phyloP scores from a whole-genome alignment of 2,888 invertebrate species.

The Diplazon laetatorius region DNA sequence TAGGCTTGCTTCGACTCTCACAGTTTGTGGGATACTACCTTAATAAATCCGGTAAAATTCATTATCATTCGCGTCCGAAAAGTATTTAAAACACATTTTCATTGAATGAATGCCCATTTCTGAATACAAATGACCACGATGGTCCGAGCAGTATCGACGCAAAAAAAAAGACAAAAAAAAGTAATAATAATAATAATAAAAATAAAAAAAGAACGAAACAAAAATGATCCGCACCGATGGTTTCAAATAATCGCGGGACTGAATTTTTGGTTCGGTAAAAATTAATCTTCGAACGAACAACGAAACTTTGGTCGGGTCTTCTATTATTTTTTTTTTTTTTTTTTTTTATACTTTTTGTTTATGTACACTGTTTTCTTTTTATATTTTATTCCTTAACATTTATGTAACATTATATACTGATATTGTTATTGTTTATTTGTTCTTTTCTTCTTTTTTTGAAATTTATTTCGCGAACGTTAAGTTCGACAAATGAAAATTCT shows the following conservation, averaged over 20 bases:
- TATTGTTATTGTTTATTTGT: constrained; percentile 31
- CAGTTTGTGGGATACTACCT: too few relatives aligned
- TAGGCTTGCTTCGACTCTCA: too few relatives aligned
- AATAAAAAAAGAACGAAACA: too few relatives aligned
- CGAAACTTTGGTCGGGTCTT: neutral
- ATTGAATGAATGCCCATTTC: too few relatives aligned
- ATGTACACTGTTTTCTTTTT: constrained; percentile 58
- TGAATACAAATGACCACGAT: constrained; percentile 24
- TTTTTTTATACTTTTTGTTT: constrained; percentile 49
- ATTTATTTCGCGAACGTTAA: constrained; percentile 21
- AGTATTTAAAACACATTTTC: too few relatives aligned
- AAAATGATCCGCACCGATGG: too few relatives aligned
- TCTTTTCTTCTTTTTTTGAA: too few relatives aligned
- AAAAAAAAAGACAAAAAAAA: constrained; percentile 10
- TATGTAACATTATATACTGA: constrained; percentile 55
- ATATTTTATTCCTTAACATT: constrained; percentile 45
- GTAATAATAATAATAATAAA: neutral
- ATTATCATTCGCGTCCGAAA: too few relatives aligned
- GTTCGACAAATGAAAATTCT: constrained; percentile 51
- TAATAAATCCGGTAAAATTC: too few relatives aligned
- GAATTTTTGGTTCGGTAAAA: too few relatives aligned
- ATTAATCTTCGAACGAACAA: too few relatives aligned
- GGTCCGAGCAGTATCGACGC: neutral
- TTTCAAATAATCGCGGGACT: too few relatives aligned
- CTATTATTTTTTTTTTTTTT: constrained; percentile 19